phyloP scores from a whole-genome alignment of 2,888 invertebrate species.

The Lingula anatina region DNA sequence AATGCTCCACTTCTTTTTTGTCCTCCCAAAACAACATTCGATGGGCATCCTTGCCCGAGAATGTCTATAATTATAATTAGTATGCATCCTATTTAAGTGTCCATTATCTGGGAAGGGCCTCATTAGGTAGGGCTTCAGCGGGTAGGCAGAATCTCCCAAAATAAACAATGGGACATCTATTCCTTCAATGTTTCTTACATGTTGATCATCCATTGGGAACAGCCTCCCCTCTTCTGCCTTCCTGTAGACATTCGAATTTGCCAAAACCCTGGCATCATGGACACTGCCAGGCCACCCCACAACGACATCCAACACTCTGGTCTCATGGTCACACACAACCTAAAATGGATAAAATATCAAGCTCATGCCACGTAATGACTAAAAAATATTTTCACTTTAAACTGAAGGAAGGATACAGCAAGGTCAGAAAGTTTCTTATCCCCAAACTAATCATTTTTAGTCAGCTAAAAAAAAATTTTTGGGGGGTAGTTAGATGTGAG shows the following conservation, averaged over 20 bases:
- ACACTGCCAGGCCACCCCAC: conserved; percentile 6
- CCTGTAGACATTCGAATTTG: conserved; percentile 4
- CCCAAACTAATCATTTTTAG: too few species aligned
- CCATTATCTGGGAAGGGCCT: conserved; percentile 2
- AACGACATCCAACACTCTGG: conserved; percentile 1
- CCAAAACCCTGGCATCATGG: conserved; percentile 7
- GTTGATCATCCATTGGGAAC: too few species aligned
- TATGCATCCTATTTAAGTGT: not conserved
- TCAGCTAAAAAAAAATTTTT: too few species aligned
- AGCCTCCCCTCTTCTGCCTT: conserved; percentile 2
- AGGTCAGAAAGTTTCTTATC: too few species aligned
- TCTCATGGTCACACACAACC: conserved; percentile 3
- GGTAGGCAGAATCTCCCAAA: conserved; percentile 10
- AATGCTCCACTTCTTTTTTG: conserved; percentile 5
- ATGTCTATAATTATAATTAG: conserved; percentile 6
- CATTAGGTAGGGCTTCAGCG: conserved; percentile 5
- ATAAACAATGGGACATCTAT: conserved; percentile 1
- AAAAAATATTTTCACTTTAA: too few species aligned
- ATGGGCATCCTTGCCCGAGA: conserved; percentile 4
- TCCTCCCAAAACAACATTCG: conserved; percentile 5
- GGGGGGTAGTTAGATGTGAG: too few species aligned
- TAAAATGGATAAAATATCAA: too few species aligned
- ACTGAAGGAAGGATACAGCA: too few species aligned
- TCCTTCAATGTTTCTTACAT: too few species aligned
- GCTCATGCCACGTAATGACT: too few species aligned